These are phyloP conservation scores for Myiozetetes cayanensis DNA, from an alignment of 2,113 vertebrate genomes.

Conservation along the genomic window DNA sequence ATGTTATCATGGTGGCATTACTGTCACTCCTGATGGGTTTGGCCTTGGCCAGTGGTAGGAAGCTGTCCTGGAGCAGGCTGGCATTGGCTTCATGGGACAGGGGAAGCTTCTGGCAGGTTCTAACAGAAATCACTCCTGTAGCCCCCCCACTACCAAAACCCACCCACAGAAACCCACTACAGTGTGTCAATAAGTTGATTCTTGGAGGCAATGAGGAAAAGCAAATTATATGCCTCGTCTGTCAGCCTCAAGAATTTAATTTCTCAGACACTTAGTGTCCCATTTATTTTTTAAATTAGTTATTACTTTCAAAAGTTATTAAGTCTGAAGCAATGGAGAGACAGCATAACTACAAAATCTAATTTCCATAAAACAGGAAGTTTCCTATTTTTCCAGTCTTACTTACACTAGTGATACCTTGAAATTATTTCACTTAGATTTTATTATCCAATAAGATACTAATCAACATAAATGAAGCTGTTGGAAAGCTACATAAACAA, in stretches of 20 bases:
- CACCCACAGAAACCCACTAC: too few relatives aligned
- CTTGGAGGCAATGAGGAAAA: not conserved
- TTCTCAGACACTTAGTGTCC: not conserved
- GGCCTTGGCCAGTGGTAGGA: too few relatives aligned
- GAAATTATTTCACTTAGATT: not conserved
- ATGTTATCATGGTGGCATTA: too few relatives aligned
- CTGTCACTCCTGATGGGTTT: too few relatives aligned
- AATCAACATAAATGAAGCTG: not conserved
- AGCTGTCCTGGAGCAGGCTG: too few relatives aligned
- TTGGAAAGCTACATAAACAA: not conserved
- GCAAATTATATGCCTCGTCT: not conserved
- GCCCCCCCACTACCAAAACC: too few relatives aligned
- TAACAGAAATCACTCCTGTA: too few relatives aligned
- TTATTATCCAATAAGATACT: not conserved
- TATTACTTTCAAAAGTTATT: not conserved
- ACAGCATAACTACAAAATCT: not conserved
- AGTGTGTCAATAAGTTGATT: not conserved
- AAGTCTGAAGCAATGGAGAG: not conserved
- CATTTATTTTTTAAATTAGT: conserved; percentile 18
- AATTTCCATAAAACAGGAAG: not conserved
- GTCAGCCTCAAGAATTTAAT: not conserved
- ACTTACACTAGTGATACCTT: not conserved
- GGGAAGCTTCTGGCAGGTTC: too few relatives aligned
- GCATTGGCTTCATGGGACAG: too few relatives aligned
- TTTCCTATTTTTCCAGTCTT: not conserved